Evolutionary conservation across 2,797 vertebrate genomes (phyloP).

Genomic region (Philypnodon macrostomus): DNA sequence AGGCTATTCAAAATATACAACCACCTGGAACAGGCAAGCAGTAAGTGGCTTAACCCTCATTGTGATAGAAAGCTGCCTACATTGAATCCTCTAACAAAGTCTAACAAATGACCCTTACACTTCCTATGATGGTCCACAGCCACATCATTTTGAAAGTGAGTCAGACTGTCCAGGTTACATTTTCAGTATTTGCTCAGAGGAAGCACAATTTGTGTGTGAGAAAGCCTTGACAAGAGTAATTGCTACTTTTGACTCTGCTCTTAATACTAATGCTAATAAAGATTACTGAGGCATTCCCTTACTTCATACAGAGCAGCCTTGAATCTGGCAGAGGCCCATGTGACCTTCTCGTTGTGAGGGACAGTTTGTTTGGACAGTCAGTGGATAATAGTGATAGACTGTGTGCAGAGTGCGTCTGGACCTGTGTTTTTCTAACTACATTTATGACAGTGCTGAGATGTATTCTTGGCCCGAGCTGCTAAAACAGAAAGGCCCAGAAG

Average conservation of each 20-base stretch:
- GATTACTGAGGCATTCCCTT: slow-evolving; percentile 22
- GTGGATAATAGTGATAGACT: slow-evolving; percentile 41
- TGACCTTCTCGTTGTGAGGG: slow-evolving; percentile 37
- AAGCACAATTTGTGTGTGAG: slow-evolving; percentile 4
- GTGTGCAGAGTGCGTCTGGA: slow-evolving; percentile 30
- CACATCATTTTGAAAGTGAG: background rate
- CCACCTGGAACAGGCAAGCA: too few species aligned
- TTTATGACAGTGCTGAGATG: slow-evolving; percentile 36
- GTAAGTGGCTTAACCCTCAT: too few species aligned
- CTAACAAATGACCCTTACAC: too few species aligned
- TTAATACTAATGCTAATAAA: slow-evolving; percentile 50
- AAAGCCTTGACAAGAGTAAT: slow-evolving; percentile 21
- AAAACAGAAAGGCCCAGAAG: slow-evolving; percentile 29
- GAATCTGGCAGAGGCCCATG: slow-evolving; percentile 26
- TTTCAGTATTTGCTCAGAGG: slow-evolving; percentile 19
- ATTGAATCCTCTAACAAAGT: too few species aligned
- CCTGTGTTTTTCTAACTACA: slow-evolving; percentile 26
- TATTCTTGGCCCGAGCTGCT: slow-evolving; percentile 38
- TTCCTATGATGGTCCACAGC: background rate
- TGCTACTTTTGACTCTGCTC: slow-evolving; percentile 23
- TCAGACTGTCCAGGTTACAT: slow-evolving; percentile 2
- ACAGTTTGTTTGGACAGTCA: slow-evolving; percentile 56
- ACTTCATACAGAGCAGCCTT: slow-evolving; percentile 22
- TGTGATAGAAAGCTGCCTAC: too few species aligned
- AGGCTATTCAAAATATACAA: too few species aligned